Evolutionary conservation across 1,140 invertebrate genomes (phyloP), one percentile per base, ranked within the genome.

Genomic region (Zelostemma sp.): DNA sequence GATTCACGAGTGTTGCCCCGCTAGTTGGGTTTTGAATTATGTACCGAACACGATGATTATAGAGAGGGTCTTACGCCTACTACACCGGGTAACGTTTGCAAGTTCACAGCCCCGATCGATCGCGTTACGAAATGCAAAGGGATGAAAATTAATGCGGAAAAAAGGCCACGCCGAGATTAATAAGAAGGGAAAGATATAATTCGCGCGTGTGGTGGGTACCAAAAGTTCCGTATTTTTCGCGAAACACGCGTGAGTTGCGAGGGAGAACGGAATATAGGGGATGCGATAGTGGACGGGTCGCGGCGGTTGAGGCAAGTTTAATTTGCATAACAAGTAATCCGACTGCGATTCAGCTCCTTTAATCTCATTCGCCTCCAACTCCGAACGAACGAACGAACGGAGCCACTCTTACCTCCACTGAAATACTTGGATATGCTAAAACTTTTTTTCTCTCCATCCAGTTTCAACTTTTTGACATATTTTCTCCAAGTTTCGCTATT

Each of bases 311-410:
- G 69, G 60, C 48, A 66, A 60, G 62, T 66, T 64, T 73, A 73
- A 73, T 73, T 73, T 73, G 62, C 71, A 73, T 73, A 73, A 73
- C 71, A 73, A 73, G 67, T 69, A 73, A 73, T 69, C 66, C 58
- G 61, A 69, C 66, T 73, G 62, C 62, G 62, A 69, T 73, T 68
- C 71, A 69, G 62, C 66, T 73, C 62, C 60, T 68, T 73, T 73
- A 73, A 73, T 73, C 71, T 73, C 50, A 40, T 64, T 65, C 60
- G 53, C 66, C 59, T n/a, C n/a, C 65, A 46, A 62, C 57, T 58
- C 57, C 45, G 15, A 50, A 62, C 46, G 56, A 25, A n/a, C n/a
- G n/a, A n/a, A n/a, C n/a, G n/a, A n/a, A 53, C 41, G 49, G 45
- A 41, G 53, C 25, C 33, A 61, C 55, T 43, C 55, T 56, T 15